Evolutionary conservation across 2,797 vertebrate species (phyloP), one percentile per base, ranked within the genome.

Genomic region (Ispidina lecontei): DNA sequence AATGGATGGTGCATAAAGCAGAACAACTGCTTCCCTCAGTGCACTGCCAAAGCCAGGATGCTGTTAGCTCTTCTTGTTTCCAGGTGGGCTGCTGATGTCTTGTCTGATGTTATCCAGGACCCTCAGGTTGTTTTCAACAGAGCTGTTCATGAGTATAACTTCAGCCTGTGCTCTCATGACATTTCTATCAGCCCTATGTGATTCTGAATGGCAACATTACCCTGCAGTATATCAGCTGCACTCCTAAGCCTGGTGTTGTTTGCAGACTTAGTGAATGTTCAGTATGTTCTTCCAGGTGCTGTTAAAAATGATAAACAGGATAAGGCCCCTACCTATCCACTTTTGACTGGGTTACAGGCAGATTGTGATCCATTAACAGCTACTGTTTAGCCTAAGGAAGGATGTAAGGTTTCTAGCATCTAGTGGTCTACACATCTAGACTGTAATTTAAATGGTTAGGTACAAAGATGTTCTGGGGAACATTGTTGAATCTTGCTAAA

Each of bases 241-340:
- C 15, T 31, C 1, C 0, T 9, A 49, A 37, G 9, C 33, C 11
- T 11, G 10, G 9, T 69, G 22, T 1, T 56, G 21, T 39, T 56
- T n/a, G 6, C 17, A 52, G 60, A 12, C 7, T 33, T 44, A 4
- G 0, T 67, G 23, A 67, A 21, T 10, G 7, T 52, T 35, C 18
- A 65, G 20, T 79, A 22, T 5, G 0, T 13, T 67, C 16, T 78
- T 37, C 59, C 51, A 46, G 13, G 20, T 67, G 1, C 35, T 76
- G 26, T 58, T 47, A 63, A 75, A 58, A 52, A 31, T 37, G 18
- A 4, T 16, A 17, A 62, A 46, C 9, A 39, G 18, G 14, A 29
- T 19, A 33, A 20, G 11, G 11, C 31, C 26, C 13, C 41, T 35
- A 51, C 21, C 16, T 65, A 8, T 22, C 41, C 4, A 2, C 47